phyloP scores from a whole-genome alignment of 1,140 invertebrate species.

The Brachionus angularis region DNA sequence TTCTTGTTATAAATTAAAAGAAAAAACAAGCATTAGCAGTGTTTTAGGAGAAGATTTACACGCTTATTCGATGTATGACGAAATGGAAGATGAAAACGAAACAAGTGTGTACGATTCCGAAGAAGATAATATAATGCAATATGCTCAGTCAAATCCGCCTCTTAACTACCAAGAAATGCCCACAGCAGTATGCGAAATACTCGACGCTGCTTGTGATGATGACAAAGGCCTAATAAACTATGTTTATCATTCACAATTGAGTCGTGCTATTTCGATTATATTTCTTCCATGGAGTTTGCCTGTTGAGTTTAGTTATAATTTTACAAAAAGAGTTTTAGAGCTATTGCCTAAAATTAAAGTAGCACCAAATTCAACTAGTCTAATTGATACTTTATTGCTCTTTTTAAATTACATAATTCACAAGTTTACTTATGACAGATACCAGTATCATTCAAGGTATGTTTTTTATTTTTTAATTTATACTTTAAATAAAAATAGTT shows the following conservation, averaged over 20 bases:
- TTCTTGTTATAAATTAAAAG: conserved; percentile 13
- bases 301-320: conserved; percentile 34
- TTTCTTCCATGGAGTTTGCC: conserved; percentile 37
- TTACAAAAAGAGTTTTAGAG: conserved; percentile 11
- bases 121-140: conserved; percentile 26
- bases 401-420: conserved; percentile 38
- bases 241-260: conserved; percentile 38
- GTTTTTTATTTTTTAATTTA: too few relatives aligned
- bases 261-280: conserved; percentile 32
- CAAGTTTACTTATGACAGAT: conserved; percentile 39
- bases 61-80: conserved; percentile 21
- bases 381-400: conserved; percentile 18
- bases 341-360: conserved; percentile 30
- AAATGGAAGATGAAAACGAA: not conserved
- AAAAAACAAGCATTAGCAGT: conserved; percentile 23
- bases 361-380: not conserved
- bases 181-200: not conserved
- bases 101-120: conserved; percentile 11
- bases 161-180: conserved; percentile 39
- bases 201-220: conserved; percentile 39
- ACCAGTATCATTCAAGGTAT: conserved; percentile 34
- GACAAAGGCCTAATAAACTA: conserved; percentile 29
- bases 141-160: conserved; percentile 1
- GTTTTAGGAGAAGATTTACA: conserved; percentile 43
- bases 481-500: too few relatives aligned